phyloP scores from a whole-genome alignment of 2,797 vertebrate species.

The Sylvilagus floridanus region DNA sequence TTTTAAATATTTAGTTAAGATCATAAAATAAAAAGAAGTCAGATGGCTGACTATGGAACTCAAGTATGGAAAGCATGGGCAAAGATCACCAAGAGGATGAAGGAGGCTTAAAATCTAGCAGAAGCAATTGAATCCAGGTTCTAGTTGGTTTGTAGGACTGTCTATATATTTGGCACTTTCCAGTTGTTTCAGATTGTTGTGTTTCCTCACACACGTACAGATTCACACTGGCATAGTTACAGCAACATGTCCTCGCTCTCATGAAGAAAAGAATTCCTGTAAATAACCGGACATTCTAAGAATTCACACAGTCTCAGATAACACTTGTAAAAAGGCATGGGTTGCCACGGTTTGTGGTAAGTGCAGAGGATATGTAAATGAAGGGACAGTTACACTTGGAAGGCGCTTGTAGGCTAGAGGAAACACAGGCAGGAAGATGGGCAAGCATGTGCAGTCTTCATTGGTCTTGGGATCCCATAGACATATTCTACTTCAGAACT shows the following conservation, averaged over 20 bases:
- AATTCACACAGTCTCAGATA: background rate
- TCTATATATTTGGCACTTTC: background rate
- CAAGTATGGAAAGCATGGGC: background rate
- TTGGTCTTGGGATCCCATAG: background rate
- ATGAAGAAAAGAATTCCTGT: background rate
- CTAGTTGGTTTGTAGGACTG: too few species aligned
- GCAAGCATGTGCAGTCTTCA: background rate
- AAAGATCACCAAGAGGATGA: background rate
- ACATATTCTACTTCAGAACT: background rate
- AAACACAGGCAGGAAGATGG: background rate
- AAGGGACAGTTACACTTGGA: background rate
- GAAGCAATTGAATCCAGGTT: background rate
- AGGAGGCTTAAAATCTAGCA: background rate
- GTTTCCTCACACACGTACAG: background rate
- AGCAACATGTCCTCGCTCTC: background rate
- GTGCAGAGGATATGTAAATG: background rate
- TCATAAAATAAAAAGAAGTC: too few species aligned
- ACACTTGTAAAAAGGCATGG: background rate
- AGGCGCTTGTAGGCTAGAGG: background rate
- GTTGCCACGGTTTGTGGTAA: background rate
- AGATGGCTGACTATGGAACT: background rate
- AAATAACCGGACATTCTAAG: background rate
- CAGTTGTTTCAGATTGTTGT: background rate
- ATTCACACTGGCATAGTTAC: background rate
- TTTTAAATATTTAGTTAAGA: too few species aligned